Evolutionary conservation across 2,113 vertebrate genomes (phyloP), one percentile per base, ranked within the genome.

Genomic region (Mola mola): DNA sequence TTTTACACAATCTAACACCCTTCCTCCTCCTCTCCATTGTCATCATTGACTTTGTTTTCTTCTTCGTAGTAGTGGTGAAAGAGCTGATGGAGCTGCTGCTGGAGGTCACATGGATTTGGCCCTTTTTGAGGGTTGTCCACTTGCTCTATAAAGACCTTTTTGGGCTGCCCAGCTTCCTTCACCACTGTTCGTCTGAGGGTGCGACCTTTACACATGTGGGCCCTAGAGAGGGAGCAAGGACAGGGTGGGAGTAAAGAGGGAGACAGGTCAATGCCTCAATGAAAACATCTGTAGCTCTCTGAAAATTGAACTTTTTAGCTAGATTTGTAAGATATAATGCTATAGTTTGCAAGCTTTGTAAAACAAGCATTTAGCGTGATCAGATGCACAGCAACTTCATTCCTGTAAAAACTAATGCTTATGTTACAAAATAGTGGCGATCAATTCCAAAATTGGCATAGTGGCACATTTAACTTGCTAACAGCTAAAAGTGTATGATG

Each of bases 41-140:
- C 51, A 12, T 60, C 55, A 43, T 79, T 43, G 36, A 81, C 72
- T 13, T 61, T 70, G 12, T 61, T 31, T 11, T 81, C 65, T 61
- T 94, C 90, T 36, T 85, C 52, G 64, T 92, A 93, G 90, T 93
- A 94, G 83, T 84, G 91, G 83, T 92, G 89, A 55, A 96, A 93
- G 80, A 98, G 92, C 83, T 91, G 93, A 88, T 93, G 93, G 84
- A 96, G 92, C 79, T 96, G 95, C 24, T 89, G 90, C 79, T 93
- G 93, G 81, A 95, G 93, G 84, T 90, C 87, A 49, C 90, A 29
- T 68, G 91, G 40, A 81, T 85, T 77, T 82, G 80, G 13, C 88
- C 89, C 46, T 86, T 92, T 91, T 42, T 89, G 90, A 20, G 85
- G 80, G 72, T 90, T 87, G 81, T 94, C 93, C 88, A 93, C 82